A percentile compares a stretch with the other conserved stretches of the same genome.
These are phyloP conservation scores for Eurytoma californica DNA, from an alignment of 2,888 invertebrate genomes.

Conservation along the genomic window DNA sequence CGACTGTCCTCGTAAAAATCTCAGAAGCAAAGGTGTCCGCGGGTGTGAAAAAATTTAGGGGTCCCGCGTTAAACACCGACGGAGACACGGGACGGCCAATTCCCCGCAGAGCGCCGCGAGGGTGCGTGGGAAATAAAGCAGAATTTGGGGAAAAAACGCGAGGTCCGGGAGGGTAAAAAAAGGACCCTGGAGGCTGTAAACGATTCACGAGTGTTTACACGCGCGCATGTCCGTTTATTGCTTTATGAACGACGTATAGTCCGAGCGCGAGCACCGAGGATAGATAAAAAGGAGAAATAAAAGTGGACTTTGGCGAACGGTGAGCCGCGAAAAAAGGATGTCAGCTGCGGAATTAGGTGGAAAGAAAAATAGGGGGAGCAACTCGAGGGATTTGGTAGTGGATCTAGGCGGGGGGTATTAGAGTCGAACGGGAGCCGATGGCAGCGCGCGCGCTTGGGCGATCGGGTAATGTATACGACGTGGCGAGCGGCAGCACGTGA, in stretches of 20 bases:
- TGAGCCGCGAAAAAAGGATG: no score
- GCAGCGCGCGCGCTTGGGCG: not conserved
- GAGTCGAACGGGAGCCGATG: slow-evolving; percentile 9
- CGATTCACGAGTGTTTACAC: slow-evolving; percentile 60
- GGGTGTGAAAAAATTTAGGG: not conserved
- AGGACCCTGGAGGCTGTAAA: slow-evolving; percentile 61
- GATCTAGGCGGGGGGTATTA: not conserved
- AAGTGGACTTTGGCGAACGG: no score
- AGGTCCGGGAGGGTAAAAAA: not conserved
- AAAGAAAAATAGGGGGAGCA: no score
- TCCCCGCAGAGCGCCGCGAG: not conserved
- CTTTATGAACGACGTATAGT: slow-evolving; percentile 61
- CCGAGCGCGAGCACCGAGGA: not conserved
- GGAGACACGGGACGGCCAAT: not conserved
- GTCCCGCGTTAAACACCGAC: no score
- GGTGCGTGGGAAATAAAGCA: slow-evolving; percentile 60
- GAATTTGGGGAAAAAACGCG: slow-evolving; percentile 7
- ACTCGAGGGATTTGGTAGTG: no score
- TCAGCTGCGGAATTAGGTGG: no score
- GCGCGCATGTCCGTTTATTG: slow-evolving; percentile 62
- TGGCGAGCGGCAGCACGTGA: slow-evolving; percentile 14
- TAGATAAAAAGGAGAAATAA: no score
- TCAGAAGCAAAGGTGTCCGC: slow-evolving; percentile 4
- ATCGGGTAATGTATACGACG: slow-evolving; percentile 29
- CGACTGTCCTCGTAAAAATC: slow-evolving; percentile 34